phyloP scores from a whole-genome alignment of 1,140 invertebrate genomes.

The Drosophila nebulosa region DNA sequence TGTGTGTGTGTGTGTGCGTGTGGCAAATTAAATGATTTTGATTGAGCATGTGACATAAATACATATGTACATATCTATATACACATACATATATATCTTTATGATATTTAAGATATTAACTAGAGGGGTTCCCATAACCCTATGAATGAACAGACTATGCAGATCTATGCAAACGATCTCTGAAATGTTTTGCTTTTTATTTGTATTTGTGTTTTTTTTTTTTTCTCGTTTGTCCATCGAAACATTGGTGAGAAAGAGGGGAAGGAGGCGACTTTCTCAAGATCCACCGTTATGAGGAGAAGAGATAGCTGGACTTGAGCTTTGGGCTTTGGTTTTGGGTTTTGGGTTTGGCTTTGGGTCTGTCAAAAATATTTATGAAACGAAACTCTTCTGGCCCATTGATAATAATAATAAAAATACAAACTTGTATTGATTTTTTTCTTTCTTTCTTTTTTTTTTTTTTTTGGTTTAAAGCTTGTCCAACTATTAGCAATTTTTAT shows the following conservation, averaged over 20 bases:
- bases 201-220: background rate
- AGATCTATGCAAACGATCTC: constrained; percentile 27
- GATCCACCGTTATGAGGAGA: constrained; percentile 39
- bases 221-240: background rate
- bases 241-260: no score
- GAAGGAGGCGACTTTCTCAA: constrained; percentile 43
- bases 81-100: constrained; percentile 7
- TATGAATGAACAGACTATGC: constrained; percentile 9
- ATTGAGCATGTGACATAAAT: constrained; percentile 27
- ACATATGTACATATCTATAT: constrained; percentile 11
- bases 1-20: constrained; percentile 5
- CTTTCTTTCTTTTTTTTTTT: no score
- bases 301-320: background rate
- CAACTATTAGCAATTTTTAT: constrained; percentile 66
- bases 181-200: background rate
- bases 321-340: background rate
- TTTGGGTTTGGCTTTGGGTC: constrained; percentile 2
- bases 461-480: constrained; percentile 16
- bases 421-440: constrained; percentile 35
- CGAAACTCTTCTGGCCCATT: constrained; percentile 18
- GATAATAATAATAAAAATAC: constrained; percentile 52
- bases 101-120: constrained; percentile 8
- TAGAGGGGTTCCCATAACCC: constrained; percentile 22
- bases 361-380: constrained; percentile 62
- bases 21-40: constrained; percentile 27